A percentile compares a stretch with the other conserved stretches of the same genome.
Evolutionary conservation across 2,888 invertebrate species (phyloP).

Genomic region (Pasiphila rectangulata): DNA sequence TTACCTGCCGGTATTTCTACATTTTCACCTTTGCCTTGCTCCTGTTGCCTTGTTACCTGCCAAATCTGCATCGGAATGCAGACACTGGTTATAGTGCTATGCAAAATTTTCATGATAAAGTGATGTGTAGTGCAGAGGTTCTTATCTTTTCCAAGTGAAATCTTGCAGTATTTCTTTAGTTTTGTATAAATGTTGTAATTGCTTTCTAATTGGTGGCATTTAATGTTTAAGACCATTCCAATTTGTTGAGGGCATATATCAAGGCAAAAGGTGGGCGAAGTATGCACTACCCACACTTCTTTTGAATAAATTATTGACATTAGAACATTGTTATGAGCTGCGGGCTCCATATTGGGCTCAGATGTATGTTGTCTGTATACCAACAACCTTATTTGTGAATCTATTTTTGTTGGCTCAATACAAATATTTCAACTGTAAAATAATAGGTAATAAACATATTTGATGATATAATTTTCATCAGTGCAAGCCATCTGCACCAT

Average conservation of each 20-base stretch:
- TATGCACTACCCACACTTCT: conserved; percentile 66
- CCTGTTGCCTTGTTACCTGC: conserved; percentile 44
- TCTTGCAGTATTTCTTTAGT: background rate
- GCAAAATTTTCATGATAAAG: conserved; percentile 18
- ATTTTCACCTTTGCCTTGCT: conserved; percentile 53
- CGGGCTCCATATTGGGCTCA: conserved; percentile 58
- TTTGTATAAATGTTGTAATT: conserved; percentile 5
- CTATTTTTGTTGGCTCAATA: no score
- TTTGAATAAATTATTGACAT: conserved; percentile 73
- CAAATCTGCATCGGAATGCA: conserved; percentile 41
- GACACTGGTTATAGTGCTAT: conserved; percentile 26
- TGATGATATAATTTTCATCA: no score
- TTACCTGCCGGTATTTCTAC: conserved; percentile 65
- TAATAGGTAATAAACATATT: no score
- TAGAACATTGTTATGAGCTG: conserved; percentile 71
- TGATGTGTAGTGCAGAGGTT: conserved; percentile 6
- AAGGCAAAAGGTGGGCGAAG: conserved; percentile 74
- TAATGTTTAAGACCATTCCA: conserved; percentile 13
- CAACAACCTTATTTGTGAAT: conserved; percentile 23
- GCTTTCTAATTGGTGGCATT: conserved; percentile 20
- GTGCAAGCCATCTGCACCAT: no score
- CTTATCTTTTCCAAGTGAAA: conserved; percentile 3
- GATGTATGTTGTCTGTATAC: conserved; percentile 45
- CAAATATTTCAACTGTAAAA: no score
- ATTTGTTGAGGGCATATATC: conserved; percentile 46